Conservation (phyloP, 1,140 invertebrate genomes). For the Plectus sambesii region DNA sequence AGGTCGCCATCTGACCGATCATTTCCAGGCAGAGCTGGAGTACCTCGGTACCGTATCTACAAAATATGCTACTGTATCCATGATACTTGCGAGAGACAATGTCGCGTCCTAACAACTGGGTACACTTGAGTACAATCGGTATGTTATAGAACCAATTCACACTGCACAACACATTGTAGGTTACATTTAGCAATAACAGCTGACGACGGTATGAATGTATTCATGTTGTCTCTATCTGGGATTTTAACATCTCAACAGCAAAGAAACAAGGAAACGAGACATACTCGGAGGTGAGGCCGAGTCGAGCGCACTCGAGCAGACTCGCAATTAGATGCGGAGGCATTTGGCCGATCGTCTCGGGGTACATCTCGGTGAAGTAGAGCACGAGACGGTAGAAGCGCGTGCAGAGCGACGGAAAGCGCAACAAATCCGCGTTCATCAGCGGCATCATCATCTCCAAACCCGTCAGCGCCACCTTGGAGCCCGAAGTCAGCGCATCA, state of each 20-base stretch:
- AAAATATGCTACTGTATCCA: slow-evolving; percentile 3
- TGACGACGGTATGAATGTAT: too few species aligned
- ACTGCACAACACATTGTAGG: too few species aligned
- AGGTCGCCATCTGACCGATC: neutral
- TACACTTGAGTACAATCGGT: too few species aligned
- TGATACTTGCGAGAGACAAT: too few species aligned
- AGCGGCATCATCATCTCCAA: slow-evolving; percentile 22
- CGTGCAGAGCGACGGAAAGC: slow-evolving; percentile 18
- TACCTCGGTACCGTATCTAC: slow-evolving; percentile 10
- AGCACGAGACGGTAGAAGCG: slow-evolving; percentile 23
- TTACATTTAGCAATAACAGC: neutral
- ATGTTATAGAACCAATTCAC: too few species aligned
- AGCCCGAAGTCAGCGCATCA: slow-evolving; percentile 2
- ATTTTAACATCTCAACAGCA: neutral
- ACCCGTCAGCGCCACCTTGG: slow-evolving; percentile 9
- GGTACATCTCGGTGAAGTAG: slow-evolving; percentile 23
- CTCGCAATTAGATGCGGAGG: slow-evolving; percentile 10
- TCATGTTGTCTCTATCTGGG: neutral
- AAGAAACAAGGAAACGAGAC: neutral
- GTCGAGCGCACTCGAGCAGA: too few species aligned
- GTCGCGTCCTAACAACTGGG: too few species aligned
- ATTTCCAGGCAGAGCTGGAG: slow-evolving; percentile 18
- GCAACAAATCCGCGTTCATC: slow-evolving; percentile 19
- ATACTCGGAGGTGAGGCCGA: slow-evolving; percentile 14
- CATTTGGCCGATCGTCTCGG: slow-evolving; percentile 14